Conservation (phyloP, 2,797 vertebrate species). For the Gallirallus australis region DNA sequence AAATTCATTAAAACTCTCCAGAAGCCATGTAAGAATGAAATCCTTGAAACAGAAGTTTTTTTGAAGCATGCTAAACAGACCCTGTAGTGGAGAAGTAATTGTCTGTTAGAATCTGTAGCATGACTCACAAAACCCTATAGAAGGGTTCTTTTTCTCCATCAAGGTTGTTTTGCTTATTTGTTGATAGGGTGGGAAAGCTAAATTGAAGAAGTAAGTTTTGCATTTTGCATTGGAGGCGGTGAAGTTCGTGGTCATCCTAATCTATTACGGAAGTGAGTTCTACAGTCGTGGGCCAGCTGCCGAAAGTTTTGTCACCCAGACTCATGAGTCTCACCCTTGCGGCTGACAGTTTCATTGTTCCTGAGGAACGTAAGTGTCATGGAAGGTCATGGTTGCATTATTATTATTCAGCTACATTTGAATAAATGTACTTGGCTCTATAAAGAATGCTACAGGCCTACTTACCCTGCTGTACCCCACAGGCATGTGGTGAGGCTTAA, state of each 20-base stretch:
- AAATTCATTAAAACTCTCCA: neutral
- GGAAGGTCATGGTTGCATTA: constrained; percentile 72
- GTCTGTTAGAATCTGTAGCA: neutral
- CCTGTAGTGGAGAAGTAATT: neutral
- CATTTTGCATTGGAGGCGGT: neutral
- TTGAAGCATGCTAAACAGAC: neutral
- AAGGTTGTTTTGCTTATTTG: constrained; percentile 11
- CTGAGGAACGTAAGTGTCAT: constrained; percentile 75
- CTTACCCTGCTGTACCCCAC: constrained; percentile 72
- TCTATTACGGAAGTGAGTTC: constrained; percentile 66
- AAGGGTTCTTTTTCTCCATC: neutral
- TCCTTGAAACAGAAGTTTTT: neutral
- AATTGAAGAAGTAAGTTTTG: constrained; percentile 7
- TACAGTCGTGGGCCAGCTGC: constrained; percentile 56
- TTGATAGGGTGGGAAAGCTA: constrained; percentile 28
- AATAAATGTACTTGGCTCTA: constrained; percentile 75
- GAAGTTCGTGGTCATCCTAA: constrained; percentile 50
- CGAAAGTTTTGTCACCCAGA: constrained; percentile 59
- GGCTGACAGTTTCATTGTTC: constrained; percentile 75
- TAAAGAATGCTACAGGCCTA: constrained; percentile 70
- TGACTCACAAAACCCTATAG: neutral
- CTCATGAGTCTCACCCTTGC: constrained; percentile 62
- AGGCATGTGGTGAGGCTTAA: constrained; percentile 71
- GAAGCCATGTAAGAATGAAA: neutral
- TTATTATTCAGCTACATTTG: constrained; percentile 77